A percentile compares a stretch with the other conserved stretches of the same genome.
phyloP scores from a whole-genome alignment of 2,888 invertebrate genomes.

The Mythimna lalbum region DNA sequence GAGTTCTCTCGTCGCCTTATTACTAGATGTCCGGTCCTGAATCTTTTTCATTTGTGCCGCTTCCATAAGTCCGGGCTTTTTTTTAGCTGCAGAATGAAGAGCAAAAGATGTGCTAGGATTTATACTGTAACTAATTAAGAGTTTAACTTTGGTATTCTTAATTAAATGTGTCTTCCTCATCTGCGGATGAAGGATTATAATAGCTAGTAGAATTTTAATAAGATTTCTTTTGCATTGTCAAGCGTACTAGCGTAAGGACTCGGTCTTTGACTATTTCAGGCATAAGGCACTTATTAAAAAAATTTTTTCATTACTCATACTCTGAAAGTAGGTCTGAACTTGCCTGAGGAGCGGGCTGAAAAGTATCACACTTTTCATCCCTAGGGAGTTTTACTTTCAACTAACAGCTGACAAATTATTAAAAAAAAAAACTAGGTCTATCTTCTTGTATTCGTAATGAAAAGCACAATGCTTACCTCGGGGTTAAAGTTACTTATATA shows the following conservation, averaged over 20 bases:
- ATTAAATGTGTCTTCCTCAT: conserved; percentile 29
- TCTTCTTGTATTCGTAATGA: too few relatives aligned
- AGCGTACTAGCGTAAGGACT: neutral
- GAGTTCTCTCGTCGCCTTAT: conserved; percentile 76
- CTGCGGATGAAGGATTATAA: neutral
- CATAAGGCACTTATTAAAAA: too few relatives aligned
- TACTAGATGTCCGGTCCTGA: conserved; percentile 54
- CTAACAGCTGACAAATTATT: too few relatives aligned
- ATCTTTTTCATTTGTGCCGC: conserved; percentile 48
- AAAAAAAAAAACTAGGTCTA: too few relatives aligned
- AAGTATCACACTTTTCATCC: too few relatives aligned
- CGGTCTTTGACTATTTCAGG: too few relatives aligned
- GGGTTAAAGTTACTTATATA: too few relatives aligned
- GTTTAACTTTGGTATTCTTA: conserved; percentile 21
- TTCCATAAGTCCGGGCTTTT: conserved; percentile 25
- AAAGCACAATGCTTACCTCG: too few relatives aligned
- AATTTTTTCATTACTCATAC: too few relatives aligned
- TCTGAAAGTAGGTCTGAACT: too few relatives aligned
- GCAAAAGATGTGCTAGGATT: conserved; percentile 14
- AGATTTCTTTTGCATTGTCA: neutral
- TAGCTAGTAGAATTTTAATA: neutral
- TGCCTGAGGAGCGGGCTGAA: too few relatives aligned
- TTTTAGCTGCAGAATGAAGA: conserved; percentile 15
- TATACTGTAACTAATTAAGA: conserved; percentile 43
- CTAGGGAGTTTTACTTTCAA: too few relatives aligned